Conservation (phyloP, 2,797 vertebrate genomes). For the Ispidina picta region DNA sequence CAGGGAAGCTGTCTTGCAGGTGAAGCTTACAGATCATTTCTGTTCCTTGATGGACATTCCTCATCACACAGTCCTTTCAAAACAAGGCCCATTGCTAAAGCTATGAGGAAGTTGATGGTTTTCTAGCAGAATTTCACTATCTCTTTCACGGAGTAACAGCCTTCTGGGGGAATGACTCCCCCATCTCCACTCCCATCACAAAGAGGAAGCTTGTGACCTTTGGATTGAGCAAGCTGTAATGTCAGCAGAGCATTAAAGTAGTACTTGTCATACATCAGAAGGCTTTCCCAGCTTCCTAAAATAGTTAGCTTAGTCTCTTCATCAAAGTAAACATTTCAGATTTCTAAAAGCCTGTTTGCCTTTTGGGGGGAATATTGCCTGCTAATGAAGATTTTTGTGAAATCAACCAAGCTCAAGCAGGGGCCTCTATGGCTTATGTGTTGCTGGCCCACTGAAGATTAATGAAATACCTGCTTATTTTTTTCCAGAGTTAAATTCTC, state of each 20-base stretch:
- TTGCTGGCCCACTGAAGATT: neutral
- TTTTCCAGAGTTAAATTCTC: neutral
- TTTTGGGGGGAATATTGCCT: neutral
- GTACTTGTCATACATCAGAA: neutral
- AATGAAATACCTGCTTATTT: neutral
- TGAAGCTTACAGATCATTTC: neutral
- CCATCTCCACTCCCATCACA: neutral
- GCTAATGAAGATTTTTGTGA: neutral
- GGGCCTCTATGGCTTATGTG: neutral
- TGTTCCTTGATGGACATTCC: neutral
- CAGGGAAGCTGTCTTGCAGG: neutral
- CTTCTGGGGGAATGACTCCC: neutral
- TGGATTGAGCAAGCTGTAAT: neutral
- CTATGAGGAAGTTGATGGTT: neutral
- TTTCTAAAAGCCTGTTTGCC: neutral
- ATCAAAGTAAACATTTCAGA: neutral
- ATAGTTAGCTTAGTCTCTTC: neutral
- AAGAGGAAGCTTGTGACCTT: neutral
- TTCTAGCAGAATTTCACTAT: neutral
- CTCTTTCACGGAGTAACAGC: neutral
- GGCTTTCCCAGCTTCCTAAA: neutral
- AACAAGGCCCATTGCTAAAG: fast-evolving
- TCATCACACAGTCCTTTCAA: neutral
- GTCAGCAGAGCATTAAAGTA: neutral
- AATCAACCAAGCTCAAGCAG: neutral